Conservation (phyloP, 2,888 invertebrate species). For the Dascillus cervinus region DNA sequence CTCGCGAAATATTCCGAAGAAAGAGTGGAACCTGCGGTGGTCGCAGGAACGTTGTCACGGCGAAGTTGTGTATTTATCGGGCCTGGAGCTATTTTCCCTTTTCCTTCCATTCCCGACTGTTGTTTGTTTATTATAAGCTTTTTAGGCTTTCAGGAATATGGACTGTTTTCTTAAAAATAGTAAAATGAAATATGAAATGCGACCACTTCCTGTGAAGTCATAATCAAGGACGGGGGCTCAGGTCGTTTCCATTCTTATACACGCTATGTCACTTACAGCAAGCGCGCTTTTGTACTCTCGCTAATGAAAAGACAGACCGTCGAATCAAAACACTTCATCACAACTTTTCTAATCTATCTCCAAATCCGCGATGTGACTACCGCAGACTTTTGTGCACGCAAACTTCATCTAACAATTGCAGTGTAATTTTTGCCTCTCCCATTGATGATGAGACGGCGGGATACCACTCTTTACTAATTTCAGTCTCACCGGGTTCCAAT, state of each 20-base stretch:
- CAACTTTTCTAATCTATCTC: constrained; percentile 26
- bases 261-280: constrained; percentile 19
- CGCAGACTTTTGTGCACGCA: constrained; percentile 19
- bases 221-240: constrained; percentile 14
- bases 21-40: no score
- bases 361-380: constrained; percentile 19
- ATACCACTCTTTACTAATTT: constrained; percentile 15
- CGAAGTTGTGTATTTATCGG: no score
- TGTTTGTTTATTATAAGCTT: constrained; percentile 15
- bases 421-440: constrained; percentile 15
- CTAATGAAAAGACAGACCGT: constrained; percentile 23
- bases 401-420: constrained; percentile 18
- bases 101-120: constrained; percentile 6
- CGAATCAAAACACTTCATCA: constrained; percentile 18
- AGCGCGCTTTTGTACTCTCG: constrained; percentile 21
- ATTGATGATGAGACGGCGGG: constrained; percentile 12
- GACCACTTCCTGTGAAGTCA: constrained; percentile 16
- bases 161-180: constrained; percentile 13
- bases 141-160: constrained; percentile 13
- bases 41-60: no score
- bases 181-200: constrained; percentile 13
- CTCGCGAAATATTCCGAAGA: no score
- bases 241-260: constrained; percentile 13
- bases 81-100: no score
- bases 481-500: constrained; percentile 17